phyloP scores from a whole-genome alignment of 2,113 vertebrate species.

The Azemiops feae region DNA sequence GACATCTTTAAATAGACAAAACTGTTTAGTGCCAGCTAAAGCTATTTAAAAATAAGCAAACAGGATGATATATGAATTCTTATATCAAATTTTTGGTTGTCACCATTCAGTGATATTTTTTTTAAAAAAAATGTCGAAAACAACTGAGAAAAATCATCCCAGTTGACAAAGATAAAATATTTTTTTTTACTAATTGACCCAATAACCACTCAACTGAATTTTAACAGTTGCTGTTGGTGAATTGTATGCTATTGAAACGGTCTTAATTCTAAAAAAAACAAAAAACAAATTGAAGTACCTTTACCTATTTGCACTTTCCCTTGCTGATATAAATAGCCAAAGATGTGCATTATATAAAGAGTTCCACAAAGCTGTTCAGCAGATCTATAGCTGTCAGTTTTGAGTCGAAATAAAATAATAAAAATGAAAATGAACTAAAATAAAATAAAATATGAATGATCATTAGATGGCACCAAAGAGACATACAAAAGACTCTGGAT shows the following conservation, averaged over 20 bases:
- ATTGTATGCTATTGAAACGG: slow-evolving; percentile 56
- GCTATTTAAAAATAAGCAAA: not conserved
- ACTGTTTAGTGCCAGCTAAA: not conserved
- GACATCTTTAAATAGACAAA: slow-evolving; percentile 3
- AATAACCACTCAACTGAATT: slow-evolving; percentile 39
- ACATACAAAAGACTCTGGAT: not conserved
- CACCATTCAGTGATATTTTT: slow-evolving; percentile 43
- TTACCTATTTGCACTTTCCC: slow-evolving; percentile 46
- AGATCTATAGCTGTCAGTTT: not conserved
- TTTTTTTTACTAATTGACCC: slow-evolving; percentile 54
- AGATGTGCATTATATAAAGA: slow-evolving; percentile 34
- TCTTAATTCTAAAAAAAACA: slow-evolving; percentile 21
- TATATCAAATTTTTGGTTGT: slow-evolving; percentile 40
- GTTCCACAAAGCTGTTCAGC: not conserved
- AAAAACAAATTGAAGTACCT: slow-evolving; percentile 9
- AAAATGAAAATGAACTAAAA: too few relatives aligned
- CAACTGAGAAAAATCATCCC: slow-evolving; percentile 46
- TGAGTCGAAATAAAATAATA: not conserved
- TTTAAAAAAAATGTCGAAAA: slow-evolving; percentile 37
- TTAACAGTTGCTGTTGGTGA: slow-evolving; percentile 55
- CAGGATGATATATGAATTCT: not conserved
- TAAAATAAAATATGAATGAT: not conserved
- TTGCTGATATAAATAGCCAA: slow-evolving; percentile 42
- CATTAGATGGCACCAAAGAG: not conserved
- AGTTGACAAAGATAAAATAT: slow-evolving; percentile 41